These are phyloP conservation scores for Lepilemur septentrionalis DNA, from an alignment of 2,797 vertebrate species.

Conservation along the genomic window DNA sequence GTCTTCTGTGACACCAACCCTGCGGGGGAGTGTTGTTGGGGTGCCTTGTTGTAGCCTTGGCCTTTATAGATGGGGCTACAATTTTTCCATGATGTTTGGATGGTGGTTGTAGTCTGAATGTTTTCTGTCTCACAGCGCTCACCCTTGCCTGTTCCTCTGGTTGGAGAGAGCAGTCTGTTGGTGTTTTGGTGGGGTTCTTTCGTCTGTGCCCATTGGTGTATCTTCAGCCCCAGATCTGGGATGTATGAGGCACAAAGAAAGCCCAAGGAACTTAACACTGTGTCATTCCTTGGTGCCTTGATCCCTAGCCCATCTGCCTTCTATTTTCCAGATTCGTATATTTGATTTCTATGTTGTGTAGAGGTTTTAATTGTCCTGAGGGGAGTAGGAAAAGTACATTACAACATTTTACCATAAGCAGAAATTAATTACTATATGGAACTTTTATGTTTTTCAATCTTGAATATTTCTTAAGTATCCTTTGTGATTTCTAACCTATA, in stretches of 20 bases:
- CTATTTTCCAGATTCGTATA: not conserved
- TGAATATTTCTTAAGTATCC: not conserved
- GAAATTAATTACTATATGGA: not conserved
- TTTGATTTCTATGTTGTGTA: not conserved
- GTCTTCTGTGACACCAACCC: not conserved
- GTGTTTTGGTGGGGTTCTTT: not conserved
- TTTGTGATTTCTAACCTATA: not conserved
- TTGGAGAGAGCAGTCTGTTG: not conserved
- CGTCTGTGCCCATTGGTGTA: not conserved
- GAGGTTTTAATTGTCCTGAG: not conserved
- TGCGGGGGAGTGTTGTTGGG: not conserved
- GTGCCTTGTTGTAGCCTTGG: not conserved
- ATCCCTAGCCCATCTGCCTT: not conserved
- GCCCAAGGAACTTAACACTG: not conserved
- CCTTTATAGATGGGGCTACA: not conserved
- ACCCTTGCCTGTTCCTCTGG: not conserved
- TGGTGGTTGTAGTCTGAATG: not conserved
- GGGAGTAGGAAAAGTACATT: not conserved
- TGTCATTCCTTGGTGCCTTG: not conserved
- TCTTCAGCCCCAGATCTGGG: not conserved
- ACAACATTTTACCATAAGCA: not conserved
- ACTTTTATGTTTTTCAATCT: not conserved
- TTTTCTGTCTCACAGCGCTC: not conserved
- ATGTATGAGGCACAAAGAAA: not conserved
- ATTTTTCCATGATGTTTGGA: not conserved